A percentile compares a stretch with the other conserved stretches of the same genome.
Conservation (phyloP, 2,113 vertebrate genomes). For the Pterocles burchelli region DNA sequence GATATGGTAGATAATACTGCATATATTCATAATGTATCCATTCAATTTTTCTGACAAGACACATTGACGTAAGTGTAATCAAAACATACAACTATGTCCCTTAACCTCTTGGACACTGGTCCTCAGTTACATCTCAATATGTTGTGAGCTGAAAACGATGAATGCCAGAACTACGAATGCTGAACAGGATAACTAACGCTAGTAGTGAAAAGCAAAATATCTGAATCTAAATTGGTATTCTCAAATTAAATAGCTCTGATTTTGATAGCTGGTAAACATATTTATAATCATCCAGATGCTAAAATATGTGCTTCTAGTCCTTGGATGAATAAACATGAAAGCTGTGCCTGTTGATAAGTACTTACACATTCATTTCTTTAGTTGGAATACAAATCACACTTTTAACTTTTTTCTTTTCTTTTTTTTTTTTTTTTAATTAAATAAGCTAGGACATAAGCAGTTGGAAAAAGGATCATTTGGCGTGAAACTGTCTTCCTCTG, state of each 20-base stretch:
- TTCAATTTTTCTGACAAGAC: background rate
- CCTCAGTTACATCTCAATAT: background rate
- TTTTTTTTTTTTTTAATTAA: background rate
- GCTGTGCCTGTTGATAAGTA: constrained; percentile 44
- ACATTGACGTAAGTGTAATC: background rate
- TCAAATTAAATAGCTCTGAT: constrained; percentile 67
- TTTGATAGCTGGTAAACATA: constrained; percentile 67
- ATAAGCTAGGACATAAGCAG: background rate
- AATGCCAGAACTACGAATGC: background rate
- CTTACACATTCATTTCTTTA: constrained; percentile 40
- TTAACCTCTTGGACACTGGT: background rate
- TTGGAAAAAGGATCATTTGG: background rate
- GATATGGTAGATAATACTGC: background rate
- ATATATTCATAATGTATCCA: background rate
- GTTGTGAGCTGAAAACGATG: background rate
- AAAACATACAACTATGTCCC: background rate
- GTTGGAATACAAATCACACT: constrained; percentile 22
- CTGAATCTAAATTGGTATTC: constrained; percentile 60
- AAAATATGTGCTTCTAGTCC: constrained; percentile 56
- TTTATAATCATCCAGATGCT: constrained; percentile 58
- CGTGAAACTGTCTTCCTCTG: background rate
- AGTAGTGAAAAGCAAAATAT: constrained; percentile 28
- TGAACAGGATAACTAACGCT: constrained; percentile 10
- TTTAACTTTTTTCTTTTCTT: background rate
- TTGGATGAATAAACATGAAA: constrained; percentile 68